A percentile compares a stretch with the other conserved stretches of the same genome.
These are phyloP conservation scores for Drepana falcataria DNA, from an alignment of 2,888 invertebrate genomes.

Conservation along the genomic window DNA sequence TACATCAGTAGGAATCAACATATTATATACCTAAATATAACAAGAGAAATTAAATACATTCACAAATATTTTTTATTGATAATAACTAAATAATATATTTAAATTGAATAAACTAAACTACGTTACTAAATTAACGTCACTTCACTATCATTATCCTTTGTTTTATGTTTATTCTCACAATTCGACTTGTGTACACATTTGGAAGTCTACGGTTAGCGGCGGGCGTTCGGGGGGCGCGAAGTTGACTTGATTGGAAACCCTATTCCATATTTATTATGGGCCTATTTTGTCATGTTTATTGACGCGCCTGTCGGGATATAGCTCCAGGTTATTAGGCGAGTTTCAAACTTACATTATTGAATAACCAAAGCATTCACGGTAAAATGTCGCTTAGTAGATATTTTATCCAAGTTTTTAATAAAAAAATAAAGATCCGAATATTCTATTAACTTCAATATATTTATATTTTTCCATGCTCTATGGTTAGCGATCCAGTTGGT, in stretches of 20 bases:
- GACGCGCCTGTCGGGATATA: constrained; percentile 52
- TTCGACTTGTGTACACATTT: constrained; percentile 7
- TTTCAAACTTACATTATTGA: constrained; percentile 35
- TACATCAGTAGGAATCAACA: too few species aligned
- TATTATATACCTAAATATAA: too few species aligned
- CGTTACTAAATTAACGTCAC: too few species aligned
- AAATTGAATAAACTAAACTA: too few species aligned
- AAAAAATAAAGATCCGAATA: not conserved
- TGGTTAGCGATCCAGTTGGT: too few species aligned
- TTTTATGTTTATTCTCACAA: too few species aligned
- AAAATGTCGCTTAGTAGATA: constrained; percentile 4
- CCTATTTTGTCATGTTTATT: constrained; percentile 74
- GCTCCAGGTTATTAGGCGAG: constrained; percentile 37
- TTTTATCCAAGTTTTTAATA: not conserved
- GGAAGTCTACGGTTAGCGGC: constrained; percentile 40
- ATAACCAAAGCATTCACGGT: constrained; percentile 24
- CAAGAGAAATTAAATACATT: too few species aligned
- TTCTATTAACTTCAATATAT: not conserved
- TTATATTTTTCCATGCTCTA: not conserved
- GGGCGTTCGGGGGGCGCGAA: constrained; percentile 54
- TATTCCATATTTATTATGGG: constrained; percentile 77
- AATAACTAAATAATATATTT: too few species aligned
- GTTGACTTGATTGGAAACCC: constrained; percentile 75
- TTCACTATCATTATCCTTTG: too few species aligned
- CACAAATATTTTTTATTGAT: too few species aligned